These are phyloP conservation scores for Octomys mimax DNA, from an alignment of 2,797 vertebrate genomes.

Conservation along the genomic window DNA sequence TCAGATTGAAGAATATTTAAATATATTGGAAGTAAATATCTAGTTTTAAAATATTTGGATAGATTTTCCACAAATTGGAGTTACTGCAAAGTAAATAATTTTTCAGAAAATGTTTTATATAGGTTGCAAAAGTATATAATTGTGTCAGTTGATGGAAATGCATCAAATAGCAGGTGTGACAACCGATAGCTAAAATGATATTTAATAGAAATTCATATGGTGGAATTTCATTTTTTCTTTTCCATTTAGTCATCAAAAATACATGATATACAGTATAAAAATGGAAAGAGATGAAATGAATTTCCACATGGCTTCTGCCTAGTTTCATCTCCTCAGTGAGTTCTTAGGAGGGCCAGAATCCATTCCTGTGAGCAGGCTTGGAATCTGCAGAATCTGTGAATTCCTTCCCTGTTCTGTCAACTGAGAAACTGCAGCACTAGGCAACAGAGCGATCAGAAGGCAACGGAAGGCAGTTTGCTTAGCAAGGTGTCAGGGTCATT, in stretches of 20 bases:
- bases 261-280: constrained; percentile 86
- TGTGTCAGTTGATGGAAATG: constrained; percentile 83
- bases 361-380: constrained; percentile 73
- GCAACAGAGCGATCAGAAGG: constrained; percentile 38
- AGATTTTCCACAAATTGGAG: constrained; percentile 72
- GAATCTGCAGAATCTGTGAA: constrained; percentile 84
- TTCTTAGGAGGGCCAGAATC: constrained; percentile 85
- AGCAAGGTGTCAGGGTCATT: constrained; percentile 66
- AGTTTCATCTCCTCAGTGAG: constrained; percentile 85
- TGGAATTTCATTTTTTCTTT: constrained; percentile 86
- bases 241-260: constrained; percentile 88
- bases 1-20: constrained; percentile 49
- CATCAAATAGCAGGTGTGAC: constrained; percentile 88
- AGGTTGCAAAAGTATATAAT: constrained; percentile 83
- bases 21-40: constrained; percentile 62
- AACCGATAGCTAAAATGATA: constrained; percentile 89
- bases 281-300: constrained; percentile 89
- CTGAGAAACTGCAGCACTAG: constrained; percentile 72
- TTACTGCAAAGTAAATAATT: constrained; percentile 85
- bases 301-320: constrained; percentile 86
- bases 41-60: constrained; percentile 42
- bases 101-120: constrained; percentile 70
- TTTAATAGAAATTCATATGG: constrained; percentile 87
- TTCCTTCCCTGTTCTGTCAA: constrained; percentile 82
- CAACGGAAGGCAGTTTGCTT: constrained; percentile 59